Conservation (phyloP, 2,797 vertebrate species). For the Dendrocincla tyrannina region DNA sequence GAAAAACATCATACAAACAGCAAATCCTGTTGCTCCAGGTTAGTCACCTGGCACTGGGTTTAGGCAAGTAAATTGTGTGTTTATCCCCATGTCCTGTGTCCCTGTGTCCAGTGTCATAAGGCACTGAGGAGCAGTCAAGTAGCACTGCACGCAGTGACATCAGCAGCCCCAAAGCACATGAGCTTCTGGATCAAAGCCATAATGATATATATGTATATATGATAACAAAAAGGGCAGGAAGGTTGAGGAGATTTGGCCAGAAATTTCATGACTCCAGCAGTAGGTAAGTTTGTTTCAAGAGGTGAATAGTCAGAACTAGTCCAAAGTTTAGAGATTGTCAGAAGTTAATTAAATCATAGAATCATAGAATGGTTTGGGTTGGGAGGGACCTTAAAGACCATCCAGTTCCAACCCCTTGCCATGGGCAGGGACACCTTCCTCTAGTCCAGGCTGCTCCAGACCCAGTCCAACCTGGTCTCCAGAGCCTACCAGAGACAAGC, state of each 20-base stretch:
- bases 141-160: background rate
- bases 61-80: background rate
- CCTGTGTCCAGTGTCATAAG: background rate
- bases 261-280: background rate
- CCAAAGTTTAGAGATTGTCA: background rate
- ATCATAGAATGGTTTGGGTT: background rate
- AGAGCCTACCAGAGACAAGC: background rate
- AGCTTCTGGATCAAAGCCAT: background rate
- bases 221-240: background rate
- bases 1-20: background rate
- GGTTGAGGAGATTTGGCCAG: background rate
- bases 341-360: background rate
- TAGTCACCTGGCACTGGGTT: background rate
- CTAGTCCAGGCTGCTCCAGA: background rate
- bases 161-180: background rate
- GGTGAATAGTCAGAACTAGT: background rate
- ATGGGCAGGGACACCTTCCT: background rate
- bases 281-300: background rate
- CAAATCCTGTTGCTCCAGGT: background rate
- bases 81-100: background rate
- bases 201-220: background rate
- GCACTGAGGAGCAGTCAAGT: background rate
- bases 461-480: background rate
- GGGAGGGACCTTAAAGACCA: background rate
- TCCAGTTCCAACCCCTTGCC: background rate